Evolutionary conservation across 2,888 invertebrate species (phyloP).

Genomic region (Platycnemis pennipes): DNA sequence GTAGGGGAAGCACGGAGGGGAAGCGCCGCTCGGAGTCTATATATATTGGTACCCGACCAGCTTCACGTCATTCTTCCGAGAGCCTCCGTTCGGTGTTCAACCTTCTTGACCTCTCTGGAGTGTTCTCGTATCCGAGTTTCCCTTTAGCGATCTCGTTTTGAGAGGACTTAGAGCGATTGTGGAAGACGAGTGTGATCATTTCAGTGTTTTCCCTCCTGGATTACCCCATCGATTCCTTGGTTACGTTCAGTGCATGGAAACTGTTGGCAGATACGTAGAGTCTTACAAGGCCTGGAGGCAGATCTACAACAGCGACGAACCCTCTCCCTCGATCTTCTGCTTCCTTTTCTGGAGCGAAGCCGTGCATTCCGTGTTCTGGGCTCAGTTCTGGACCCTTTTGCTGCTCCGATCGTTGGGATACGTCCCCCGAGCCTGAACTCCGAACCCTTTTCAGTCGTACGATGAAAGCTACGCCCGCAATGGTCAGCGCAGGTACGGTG

Average conservation of each 20-base stretch:
- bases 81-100: background rate
- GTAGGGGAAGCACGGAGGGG: background rate
- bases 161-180: background rate
- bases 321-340: constrained; percentile 19
- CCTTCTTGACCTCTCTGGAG: background rate
- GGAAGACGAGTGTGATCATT: background rate
- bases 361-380: constrained; percentile 60
- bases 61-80: constrained; percentile 14
- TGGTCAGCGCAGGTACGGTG: constrained; percentile 33
- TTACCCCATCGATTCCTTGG: background rate
- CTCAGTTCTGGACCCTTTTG: constrained; percentile 38
- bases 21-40: background rate
- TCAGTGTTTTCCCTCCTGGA: background rate
- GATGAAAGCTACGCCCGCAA: constrained; percentile 49
- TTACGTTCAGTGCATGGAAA: constrained; percentile 47
- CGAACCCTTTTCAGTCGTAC: background rate
- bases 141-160: background rate
- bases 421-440: background rate
- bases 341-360: constrained; percentile 62
- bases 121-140: background rate
- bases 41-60: constrained; percentile 11
- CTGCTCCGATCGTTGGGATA: constrained; percentile 36
- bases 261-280: constrained; percentile 16
- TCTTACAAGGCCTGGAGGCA: constrained; percentile 40
- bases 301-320: constrained; percentile 22